Conservation (phyloP, 2,113 vertebrate species). For the Embiotoca jacksoni region DNA sequence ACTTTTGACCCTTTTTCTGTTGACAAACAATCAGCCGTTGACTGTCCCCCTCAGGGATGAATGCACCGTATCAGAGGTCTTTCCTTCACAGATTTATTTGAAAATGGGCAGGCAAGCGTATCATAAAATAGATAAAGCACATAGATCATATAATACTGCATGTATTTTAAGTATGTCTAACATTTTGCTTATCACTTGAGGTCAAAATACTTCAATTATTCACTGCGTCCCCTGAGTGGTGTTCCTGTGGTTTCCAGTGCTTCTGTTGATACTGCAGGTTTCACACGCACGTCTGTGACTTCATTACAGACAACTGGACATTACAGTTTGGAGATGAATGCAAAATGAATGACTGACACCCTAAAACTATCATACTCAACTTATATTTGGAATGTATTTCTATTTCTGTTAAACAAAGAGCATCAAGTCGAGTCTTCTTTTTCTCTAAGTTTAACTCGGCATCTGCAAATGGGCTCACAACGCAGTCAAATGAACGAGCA, state of each 20-base stretch:
- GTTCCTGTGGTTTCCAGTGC: not conserved
- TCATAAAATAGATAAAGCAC: not conserved
- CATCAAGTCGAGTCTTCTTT: too few species aligned
- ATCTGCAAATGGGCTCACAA: too few species aligned
- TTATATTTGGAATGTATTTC: not conserved
- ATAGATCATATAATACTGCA: not conserved
- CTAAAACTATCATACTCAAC: not conserved
- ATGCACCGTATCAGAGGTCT: not conserved
- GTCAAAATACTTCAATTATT: not conserved
- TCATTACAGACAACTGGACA: not conserved
- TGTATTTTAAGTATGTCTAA: not conserved
- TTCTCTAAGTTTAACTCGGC: too few species aligned
- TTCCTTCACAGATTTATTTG: not conserved
- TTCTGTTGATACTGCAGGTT: not conserved
- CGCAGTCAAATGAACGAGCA: too few species aligned
- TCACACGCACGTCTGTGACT: not conserved
- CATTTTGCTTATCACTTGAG: not conserved
- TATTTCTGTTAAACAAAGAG: not conserved
- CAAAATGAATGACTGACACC: not conserved
- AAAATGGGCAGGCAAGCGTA: constrained; percentile 5
- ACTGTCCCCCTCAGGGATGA: not conserved
- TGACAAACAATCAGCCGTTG: constrained; percentile 8
- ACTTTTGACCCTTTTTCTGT: not conserved
- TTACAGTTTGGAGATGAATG: not conserved
- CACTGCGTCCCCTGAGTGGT: not conserved